Conservation (phyloP, 2,113 vertebrate species). For the Euleptes europaea region DNA sequence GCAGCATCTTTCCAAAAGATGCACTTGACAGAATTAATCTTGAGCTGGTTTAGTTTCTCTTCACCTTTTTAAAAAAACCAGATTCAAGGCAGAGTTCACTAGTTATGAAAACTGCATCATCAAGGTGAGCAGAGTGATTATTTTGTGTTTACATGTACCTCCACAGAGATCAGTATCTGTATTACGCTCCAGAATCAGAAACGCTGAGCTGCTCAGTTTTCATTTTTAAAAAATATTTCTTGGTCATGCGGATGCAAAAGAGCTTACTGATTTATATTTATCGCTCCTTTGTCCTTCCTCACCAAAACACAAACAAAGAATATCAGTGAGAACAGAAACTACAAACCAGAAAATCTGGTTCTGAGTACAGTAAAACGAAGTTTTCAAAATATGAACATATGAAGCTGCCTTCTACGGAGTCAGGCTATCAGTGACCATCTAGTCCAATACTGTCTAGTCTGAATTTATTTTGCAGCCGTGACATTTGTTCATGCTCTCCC, state of each 20-base stretch:
- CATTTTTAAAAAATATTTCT: background rate
- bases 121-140: background rate
- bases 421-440: background rate
- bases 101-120: slow-evolving; percentile 3
- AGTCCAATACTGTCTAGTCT: background rate
- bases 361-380: background rate
- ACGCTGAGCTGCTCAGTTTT: background rate
- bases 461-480: background rate
- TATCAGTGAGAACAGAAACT: background rate
- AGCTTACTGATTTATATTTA: background rate
- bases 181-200: background rate
- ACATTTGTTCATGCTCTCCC: background rate
- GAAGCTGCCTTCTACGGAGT: background rate
- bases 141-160: background rate
- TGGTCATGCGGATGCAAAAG: background rate
- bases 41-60: too few relatives aligned
- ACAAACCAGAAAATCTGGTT: background rate
- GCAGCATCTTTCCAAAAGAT: background rate
- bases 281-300: background rate
- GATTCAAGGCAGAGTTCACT: slow-evolving; percentile 1
- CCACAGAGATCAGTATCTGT: background rate
- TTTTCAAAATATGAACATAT: background rate
- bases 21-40: accelerated
- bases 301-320: background rate
- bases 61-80: background rate